Conservation (phyloP, 2,113 vertebrate species). For the Alligator sinensis region DNA sequence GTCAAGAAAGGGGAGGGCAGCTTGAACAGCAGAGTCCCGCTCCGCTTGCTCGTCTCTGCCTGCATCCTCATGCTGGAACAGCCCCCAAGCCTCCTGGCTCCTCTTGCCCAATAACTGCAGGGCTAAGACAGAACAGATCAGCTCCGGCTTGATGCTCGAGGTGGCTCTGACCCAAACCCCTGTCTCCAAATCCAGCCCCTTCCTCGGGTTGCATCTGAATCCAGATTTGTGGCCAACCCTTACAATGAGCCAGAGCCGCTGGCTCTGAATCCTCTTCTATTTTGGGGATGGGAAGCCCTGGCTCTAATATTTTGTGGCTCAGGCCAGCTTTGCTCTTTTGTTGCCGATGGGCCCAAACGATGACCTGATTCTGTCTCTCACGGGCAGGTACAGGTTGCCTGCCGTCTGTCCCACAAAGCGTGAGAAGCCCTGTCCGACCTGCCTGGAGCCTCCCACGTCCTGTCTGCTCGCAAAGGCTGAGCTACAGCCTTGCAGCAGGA, state of each 20-base stretch:
- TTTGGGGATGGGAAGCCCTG: neutral
- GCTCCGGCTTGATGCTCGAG: neutral
- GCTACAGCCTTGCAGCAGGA: conserved; percentile 10
- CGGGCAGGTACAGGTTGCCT: neutral
- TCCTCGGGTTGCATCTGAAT: neutral
- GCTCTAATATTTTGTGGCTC: neutral
- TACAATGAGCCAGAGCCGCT: neutral
- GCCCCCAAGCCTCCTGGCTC: neutral
- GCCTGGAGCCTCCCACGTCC: neutral
- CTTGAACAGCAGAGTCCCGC: neutral
- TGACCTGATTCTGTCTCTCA: neutral
- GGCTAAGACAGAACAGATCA: neutral
- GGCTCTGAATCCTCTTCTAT: neutral
- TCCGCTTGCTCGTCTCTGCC: neutral
- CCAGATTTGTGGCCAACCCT: neutral
- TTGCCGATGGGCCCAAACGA: neutral
- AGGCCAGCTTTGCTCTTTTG: neutral
- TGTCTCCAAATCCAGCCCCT: rapidly evolving
- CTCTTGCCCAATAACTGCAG: neutral
- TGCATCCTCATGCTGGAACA: neutral
- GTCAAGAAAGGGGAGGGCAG: neutral
- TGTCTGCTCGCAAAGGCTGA: neutral
- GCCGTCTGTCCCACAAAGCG: neutral
- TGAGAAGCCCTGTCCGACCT: neutral
- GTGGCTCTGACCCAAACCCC: neutral